phyloP scores from a whole-genome alignment of 64 coral and sea anemone genomes.

The Montipora foliosa region DNA sequence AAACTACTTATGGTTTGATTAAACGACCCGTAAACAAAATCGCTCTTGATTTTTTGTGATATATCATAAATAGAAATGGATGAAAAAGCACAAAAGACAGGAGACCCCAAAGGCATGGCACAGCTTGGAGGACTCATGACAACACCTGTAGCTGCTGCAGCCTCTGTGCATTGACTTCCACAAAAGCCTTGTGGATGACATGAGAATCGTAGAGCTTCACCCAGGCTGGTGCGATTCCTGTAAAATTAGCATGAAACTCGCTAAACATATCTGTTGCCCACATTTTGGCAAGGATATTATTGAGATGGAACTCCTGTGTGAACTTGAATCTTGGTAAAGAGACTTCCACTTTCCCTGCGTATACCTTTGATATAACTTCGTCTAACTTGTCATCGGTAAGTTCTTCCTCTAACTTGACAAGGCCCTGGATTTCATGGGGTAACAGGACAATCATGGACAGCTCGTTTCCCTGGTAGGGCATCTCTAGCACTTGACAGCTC shows the following conservation, averaged over 20 bases:
- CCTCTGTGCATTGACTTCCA: conserved; percentile 93
- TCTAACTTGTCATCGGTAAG: conserved; percentile 47
- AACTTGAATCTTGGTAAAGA: conserved; percentile 86
- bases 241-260: conserved; percentile 68
- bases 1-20: not conserved
- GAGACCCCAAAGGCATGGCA: conserved; percentile 9
- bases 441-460: conserved; percentile 79
- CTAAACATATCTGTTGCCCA: conserved; percentile 74
- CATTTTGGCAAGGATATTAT: conserved; percentile 65
- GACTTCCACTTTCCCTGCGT: conserved; percentile 40
- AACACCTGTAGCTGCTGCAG: conserved; percentile 80
- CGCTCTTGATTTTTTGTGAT: conserved; percentile 55
- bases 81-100: conserved; percentile 74
- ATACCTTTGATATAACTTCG: not conserved
- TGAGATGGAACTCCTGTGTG: conserved; percentile 79
- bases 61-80: conserved; percentile 91
- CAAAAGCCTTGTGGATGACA: conserved; percentile 92
- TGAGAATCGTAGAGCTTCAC: conserved; percentile 81
- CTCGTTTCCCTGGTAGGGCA: conserved; percentile 53
- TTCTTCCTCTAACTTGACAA: conserved; percentile 60
- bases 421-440: conserved; percentile 71
- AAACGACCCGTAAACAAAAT: conserved; percentile 90
- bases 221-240: conserved; percentile 75
- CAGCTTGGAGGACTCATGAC: conserved; percentile 37
- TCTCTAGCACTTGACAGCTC: conserved; percentile 68